Evolutionary conservation across 1,140 invertebrate genomes (phyloP), one percentile per base, ranked within the genome.

Genomic region (Drosophila takahashii): DNA sequence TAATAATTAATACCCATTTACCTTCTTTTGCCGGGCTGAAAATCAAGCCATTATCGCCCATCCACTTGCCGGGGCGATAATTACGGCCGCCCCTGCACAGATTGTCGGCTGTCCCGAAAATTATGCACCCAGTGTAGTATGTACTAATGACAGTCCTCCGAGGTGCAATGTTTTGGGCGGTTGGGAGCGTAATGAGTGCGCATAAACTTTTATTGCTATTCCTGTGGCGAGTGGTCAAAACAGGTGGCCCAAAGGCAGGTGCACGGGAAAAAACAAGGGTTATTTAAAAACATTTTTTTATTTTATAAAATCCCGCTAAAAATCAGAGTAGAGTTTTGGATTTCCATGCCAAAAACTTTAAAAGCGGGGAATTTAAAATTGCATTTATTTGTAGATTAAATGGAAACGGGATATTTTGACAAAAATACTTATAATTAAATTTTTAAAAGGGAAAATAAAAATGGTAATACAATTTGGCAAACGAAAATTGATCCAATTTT

Each of bases 1-100:
- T 69, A 80, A 77, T 77, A 77, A 80, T 84, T 84, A 80, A 81
- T 77, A 77, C 58, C 60, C 73, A 73, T 51, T 60, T 65, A 77
- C 77, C 58, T 80, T 65, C 50, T 70, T 80, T 59, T 58, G 69
- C 50, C 61, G 37, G 18, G 44, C 54, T 71, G 73, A 39, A 83
- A 81, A 83, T 83, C 71, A 70, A 83, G 79, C 62, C 79, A 83
- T 83, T 83, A 83, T 79, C 79, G 71, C 56, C 72, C 61, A 61
- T 61, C 56, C 75, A 79, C 80, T 83, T 75, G 70, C 32, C 57
- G 34, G 62, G 45, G 70, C 36, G 75, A 83, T 83, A 83, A 83
- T 83, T 83, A 83, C 36, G 26, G 72, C 18, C 79, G 36, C 62
- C 65, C 44, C 39, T 66, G 79, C 75, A 69, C 69, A 75, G 79